Conservation (phyloP, 2,888 invertebrate species). For the Erebia palarica region DNA sequence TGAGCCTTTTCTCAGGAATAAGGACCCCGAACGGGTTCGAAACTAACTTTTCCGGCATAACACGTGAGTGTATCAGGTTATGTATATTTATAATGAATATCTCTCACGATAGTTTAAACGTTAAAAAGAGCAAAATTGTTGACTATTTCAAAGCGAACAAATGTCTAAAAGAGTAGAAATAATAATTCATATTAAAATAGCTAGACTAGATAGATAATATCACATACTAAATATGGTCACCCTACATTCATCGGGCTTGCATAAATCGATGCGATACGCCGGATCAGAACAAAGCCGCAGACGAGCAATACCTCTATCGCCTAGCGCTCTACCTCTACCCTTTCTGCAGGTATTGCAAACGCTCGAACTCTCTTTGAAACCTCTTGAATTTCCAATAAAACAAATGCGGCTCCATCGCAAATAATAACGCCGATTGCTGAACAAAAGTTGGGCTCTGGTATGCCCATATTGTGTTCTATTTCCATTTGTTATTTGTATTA, state of each 20-base stretch:
- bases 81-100: too few species aligned
- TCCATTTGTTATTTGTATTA: neutral
- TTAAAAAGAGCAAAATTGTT: too few species aligned
- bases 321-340: conserved; percentile 27
- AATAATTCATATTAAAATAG: too few species aligned
- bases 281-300: conserved; percentile 76
- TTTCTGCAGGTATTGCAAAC: conserved; percentile 25
- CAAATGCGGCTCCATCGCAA: conserved; percentile 34
- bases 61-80: too few species aligned
- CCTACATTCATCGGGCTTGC: conserved; percentile 72
- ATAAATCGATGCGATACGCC: conserved; percentile 79
- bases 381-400: conserved; percentile 37
- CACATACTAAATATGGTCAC: neutral
- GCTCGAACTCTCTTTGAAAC: conserved; percentile 36
- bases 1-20: too few species aligned
- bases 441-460: conserved; percentile 23
- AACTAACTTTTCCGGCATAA: too few species aligned
- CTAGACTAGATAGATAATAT: neutral
- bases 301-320: conserved; percentile 43
- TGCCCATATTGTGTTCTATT: conserved; percentile 14
- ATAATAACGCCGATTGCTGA: conserved; percentile 24
- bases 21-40: too few species aligned
- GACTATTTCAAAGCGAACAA: too few species aligned
- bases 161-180: too few species aligned
- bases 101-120: too few species aligned